Base-by-base conservation (phyloP, 2,113 vertebrate species). In the Tyrannus savana region DNA sequence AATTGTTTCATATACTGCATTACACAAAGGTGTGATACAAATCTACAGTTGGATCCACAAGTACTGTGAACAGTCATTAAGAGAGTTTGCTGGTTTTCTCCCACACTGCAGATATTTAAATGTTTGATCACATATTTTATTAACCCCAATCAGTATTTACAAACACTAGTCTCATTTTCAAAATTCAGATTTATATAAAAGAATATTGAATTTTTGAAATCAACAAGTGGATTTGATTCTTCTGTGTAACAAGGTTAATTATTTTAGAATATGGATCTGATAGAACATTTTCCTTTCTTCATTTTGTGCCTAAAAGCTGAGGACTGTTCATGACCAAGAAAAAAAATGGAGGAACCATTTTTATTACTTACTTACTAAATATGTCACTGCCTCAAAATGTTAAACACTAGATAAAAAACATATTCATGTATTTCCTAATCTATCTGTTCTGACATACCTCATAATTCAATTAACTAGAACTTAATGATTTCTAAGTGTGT, bases 181-280 rank as follows among this genome's bases (percentile, higher is more conserved):
- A 35, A 85, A 64, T 96, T 96, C 59, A 94, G 72, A 79, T 79
- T 94, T 77, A 78, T 78, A 80, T 53, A 84, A 96, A 96, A 82
- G 64, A 95, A 80, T 93, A 95, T 49, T 91, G 62, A 91, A 71
- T 95, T 96, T 96, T 33, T 19, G 86, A 91, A 96, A 89, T 18
- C 7, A 55, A 77, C 28, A 67, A 82, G 7, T 93, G 55, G 42
- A 50, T 93, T 87, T 95, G 60, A 93, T 68, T 80, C 68, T 94
- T 92, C 69, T 77, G 15, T 89, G 55, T 68, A 93, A 55, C 27
- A 78, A 28, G 19, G 60, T 60, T 93, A 92, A 33, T 21, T 95
- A 41, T 95, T 97, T 96, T 88, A 81, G 44, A 89, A 42, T 50
- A 37, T 2, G 9, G 33, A 84, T 9, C 63, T 86, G 55, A 85